Conservation (phyloP, 2,797 vertebrate species). For the Eleutherodactylus coqui region DNA sequence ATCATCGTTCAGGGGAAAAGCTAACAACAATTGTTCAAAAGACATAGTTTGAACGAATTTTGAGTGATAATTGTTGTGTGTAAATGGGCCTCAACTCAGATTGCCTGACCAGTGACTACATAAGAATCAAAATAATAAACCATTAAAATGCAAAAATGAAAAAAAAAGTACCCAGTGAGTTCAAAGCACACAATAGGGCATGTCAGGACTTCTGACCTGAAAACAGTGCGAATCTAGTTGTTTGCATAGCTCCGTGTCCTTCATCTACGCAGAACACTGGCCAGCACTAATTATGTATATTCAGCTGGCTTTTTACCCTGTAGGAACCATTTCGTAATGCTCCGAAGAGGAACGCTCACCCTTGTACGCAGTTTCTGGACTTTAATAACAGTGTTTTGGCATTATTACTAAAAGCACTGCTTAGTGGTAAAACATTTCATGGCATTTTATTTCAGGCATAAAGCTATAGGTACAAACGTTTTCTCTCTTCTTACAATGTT, state of each 20-base stretch:
- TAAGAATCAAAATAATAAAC: neutral
- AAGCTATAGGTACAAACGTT: neutral
- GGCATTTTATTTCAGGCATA: neutral
- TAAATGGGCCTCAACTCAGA: too few relatives aligned
- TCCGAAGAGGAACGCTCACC: neutral
- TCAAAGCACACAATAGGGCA: neutral
- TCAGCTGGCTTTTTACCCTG: neutral
- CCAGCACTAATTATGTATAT: neutral
- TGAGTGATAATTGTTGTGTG: too few relatives aligned
- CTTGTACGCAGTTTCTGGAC: neutral
- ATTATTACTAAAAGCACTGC: neutral
- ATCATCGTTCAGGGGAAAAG: too few relatives aligned
- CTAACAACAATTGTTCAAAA: too few relatives aligned
- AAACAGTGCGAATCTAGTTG: neutral
- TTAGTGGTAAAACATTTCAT: neutral
- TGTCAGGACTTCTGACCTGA: neutral
- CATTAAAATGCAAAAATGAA: neutral
- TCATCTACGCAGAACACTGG: neutral
- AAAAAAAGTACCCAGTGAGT: neutral
- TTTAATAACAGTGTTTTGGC: neutral
- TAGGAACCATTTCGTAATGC: neutral
- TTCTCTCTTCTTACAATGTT: too few relatives aligned
- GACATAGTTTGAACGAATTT: too few relatives aligned
- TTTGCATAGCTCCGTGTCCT: neutral
- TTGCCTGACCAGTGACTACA: neutral